These are phyloP conservation scores for Drosophila sp. DNA, from an alignment of 1,140 invertebrate species.

Conservation along the genomic window DNA sequence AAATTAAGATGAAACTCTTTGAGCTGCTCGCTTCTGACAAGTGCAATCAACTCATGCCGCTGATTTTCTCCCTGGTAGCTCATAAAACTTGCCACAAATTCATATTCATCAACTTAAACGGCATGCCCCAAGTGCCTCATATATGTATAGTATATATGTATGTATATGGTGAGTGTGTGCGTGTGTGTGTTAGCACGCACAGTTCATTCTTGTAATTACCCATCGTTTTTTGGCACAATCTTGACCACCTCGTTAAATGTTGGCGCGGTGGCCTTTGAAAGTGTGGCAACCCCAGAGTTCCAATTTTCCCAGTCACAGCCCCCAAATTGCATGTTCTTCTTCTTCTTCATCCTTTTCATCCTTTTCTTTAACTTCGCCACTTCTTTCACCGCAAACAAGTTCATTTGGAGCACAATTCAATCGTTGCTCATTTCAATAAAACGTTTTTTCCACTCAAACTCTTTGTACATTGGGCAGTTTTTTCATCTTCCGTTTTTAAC, in stretches of 20 bases:
- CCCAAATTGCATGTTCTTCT: conserved; percentile 58
- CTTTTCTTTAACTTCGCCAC: not conserved
- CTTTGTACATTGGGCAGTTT: conserved; percentile 42
- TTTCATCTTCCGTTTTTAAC: not conserved
- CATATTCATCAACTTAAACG: conserved; percentile 75
- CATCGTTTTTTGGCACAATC: conserved; percentile 76
- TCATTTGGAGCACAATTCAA: conserved; percentile 73
- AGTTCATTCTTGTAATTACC: conserved; percentile 61
- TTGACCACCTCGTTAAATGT: conserved; percentile 76
- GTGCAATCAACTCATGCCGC: conserved; percentile 39
- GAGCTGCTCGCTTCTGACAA: conserved; percentile 14
- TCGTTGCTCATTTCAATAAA: conserved; percentile 77
- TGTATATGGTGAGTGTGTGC: conserved; percentile 7
- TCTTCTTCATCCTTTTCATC: no score
- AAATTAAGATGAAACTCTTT: conserved; percentile 44
- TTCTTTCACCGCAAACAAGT: conserved; percentile 61
- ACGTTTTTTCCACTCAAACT: conserved; percentile 51
- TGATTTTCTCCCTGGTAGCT: conserved; percentile 34
- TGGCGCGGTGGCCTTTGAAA: conserved; percentile 65
- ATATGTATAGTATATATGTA: conserved; percentile 2
- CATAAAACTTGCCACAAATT: conserved; percentile 60
- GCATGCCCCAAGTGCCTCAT: conserved; percentile 50
- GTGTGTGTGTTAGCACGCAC: conserved; percentile 32
- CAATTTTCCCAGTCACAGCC: conserved; percentile 1
- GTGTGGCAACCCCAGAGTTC: conserved; percentile 9